Evolutionary conservation across 1,140 invertebrate genomes (phyloP).

Genomic region (Pogonus chalceus): DNA sequence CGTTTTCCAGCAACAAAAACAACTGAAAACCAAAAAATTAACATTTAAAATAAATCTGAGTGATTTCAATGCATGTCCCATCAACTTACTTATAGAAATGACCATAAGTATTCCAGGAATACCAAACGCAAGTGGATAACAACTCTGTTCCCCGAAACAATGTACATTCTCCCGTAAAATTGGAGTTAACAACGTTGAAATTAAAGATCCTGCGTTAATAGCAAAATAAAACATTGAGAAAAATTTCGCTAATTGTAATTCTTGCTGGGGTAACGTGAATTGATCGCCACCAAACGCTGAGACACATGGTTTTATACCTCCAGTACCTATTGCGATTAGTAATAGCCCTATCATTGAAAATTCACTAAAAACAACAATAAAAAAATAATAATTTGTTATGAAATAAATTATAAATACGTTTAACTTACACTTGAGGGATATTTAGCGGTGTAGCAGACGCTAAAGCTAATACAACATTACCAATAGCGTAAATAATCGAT

Average conservation of each 20-base stretch:
- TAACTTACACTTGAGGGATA: conserved; percentile 22
- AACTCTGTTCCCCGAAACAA: conserved; percentile 72
- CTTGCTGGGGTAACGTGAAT: conserved; percentile 71
- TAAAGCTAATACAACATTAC: conserved; percentile 70
- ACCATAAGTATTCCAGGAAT: conserved; percentile 82
- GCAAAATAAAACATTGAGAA: conserved; percentile 92
- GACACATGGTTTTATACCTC: conserved; percentile 96
- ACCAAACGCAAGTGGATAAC: conserved; percentile 87
- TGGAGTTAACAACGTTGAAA: conserved; percentile 85
- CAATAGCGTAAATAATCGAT: conserved; percentile 77
- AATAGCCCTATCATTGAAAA: conserved; percentile 69
- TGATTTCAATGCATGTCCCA: not conserved
- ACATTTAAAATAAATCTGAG: conserved; percentile 7
- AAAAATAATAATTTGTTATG: not conserved
- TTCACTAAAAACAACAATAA: conserved; percentile 41
- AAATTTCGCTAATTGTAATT: conserved; percentile 65
- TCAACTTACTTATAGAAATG: conserved; percentile 57
- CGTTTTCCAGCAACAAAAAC: conserved; percentile 71
- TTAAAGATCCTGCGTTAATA: conserved; percentile 83
- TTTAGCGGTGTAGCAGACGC: conserved; percentile 49
- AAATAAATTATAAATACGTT: conserved; percentile 11
- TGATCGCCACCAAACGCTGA: conserved; percentile 96
- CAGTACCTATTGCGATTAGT: conserved; percentile 82
- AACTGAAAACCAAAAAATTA: conserved; percentile 40
- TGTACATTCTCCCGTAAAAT: conserved; percentile 69